Conservation (phyloP, 2,797 vertebrate species). For the Coregonus sp. region DNA sequence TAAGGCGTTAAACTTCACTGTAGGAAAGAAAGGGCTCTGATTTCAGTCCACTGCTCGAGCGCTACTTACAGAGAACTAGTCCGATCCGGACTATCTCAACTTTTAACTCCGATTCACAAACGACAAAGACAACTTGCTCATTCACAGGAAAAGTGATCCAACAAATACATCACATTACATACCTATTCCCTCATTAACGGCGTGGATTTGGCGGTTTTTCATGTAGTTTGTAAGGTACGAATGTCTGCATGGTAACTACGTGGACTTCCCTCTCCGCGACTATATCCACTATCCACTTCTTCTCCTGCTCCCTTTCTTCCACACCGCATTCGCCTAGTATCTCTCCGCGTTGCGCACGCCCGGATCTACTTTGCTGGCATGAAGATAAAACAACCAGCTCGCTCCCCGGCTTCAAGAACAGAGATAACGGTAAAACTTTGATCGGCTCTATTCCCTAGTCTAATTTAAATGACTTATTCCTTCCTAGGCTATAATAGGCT, state of each 20-base stretch:
- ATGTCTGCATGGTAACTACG: slow-evolving; percentile 76
- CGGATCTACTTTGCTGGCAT: slow-evolving; percentile 79
- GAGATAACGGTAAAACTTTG: slow-evolving; percentile 19
- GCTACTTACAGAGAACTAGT: slow-evolving; percentile 48
- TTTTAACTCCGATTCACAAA: slow-evolving; percentile 53
- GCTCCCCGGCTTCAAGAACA: slow-evolving; percentile 30
- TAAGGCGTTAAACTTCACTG: slow-evolving; percentile 44
- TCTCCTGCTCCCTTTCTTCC: slow-evolving; percentile 38
- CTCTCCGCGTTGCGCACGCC: slow-evolving; percentile 74
- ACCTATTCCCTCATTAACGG: slow-evolving; percentile 65
- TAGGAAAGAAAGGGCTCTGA: slow-evolving; percentile 20
- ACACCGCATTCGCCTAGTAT: slow-evolving; percentile 59
- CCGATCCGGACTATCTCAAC: slow-evolving; percentile 43
- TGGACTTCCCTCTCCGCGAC: slow-evolving; percentile 60
- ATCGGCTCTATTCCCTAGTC: slow-evolving; percentile 6
- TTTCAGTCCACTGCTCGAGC: slow-evolving; percentile 29
- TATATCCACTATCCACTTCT: slow-evolving; percentile 50
- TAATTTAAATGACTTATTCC: background rate
- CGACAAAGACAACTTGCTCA: slow-evolving; percentile 7
- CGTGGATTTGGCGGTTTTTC: slow-evolving; percentile 69
- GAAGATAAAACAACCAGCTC: slow-evolving; percentile 47
- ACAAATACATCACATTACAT: slow-evolving; percentile 41
- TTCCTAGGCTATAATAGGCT: background rate
- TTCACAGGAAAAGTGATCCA: background rate
- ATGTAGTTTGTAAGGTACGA: slow-evolving; percentile 71